phyloP scores from a whole-genome alignment of 2,797 vertebrate genomes.

The Spondyliosoma cantharus region DNA sequence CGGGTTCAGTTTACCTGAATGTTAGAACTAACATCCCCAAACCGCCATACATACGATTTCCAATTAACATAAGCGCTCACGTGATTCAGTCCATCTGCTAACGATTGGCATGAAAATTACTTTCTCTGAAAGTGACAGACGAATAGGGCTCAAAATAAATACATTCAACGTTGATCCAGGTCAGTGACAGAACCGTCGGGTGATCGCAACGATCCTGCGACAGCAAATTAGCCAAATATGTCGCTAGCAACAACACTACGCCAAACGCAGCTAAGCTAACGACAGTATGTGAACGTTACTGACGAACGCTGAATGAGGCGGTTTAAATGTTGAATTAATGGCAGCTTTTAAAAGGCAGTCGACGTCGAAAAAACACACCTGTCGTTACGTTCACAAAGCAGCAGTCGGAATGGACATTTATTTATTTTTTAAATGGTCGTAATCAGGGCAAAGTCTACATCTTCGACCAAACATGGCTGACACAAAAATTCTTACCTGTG shows the following conservation, averaged over 20 bases:
- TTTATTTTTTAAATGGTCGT: slow-evolving; percentile 3
- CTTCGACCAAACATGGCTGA: slow-evolving; percentile 75
- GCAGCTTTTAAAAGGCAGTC: fast-evolving
- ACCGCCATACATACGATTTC: neutral
- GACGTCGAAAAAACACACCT: fast-evolving
- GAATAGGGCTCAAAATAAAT: fast-evolving
- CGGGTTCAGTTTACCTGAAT: neutral
- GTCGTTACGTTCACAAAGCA: neutral
- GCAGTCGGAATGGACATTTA: neutral
- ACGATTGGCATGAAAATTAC: neutral
- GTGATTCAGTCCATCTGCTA: slow-evolving; percentile 1
- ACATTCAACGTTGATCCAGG: fast-evolving
- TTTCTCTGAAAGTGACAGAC: neutral
- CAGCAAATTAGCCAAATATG: slow-evolving; percentile 36
- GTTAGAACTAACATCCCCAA: neutral
- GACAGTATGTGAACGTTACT: fast-evolving
- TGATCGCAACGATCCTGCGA: neutral
- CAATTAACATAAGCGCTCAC: slow-evolving; percentile 4
- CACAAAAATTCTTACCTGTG: slow-evolving; percentile 80
- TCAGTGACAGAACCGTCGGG: neutral
- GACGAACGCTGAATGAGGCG: fast-evolving
- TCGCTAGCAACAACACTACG: slow-evolving; percentile 38
- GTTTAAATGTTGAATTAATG: fast-evolving
- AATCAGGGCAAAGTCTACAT: slow-evolving; percentile 62
- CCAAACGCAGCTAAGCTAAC: neutral